Evolutionary conservation across 2,888 invertebrate species (phyloP).

Genomic region (Parascotia fuliginaria): DNA sequence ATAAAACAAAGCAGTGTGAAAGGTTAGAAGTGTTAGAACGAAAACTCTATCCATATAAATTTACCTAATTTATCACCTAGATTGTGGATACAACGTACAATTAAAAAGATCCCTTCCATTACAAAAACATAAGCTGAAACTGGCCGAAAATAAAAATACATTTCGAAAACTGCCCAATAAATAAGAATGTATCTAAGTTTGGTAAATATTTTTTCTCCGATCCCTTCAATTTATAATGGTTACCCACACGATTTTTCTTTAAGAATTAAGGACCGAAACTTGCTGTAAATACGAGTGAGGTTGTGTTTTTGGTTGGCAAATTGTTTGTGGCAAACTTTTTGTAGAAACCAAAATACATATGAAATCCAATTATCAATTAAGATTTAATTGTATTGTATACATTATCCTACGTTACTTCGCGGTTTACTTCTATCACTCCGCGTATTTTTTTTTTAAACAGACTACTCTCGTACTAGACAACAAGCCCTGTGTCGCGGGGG

Average conservation of each 20-base stretch:
- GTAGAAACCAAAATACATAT: background rate
- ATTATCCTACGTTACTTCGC: too few species aligned
- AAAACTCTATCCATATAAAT: background rate
- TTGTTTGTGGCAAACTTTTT: background rate
- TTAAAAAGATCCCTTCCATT: background rate
- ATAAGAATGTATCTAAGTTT: conserved; percentile 11
- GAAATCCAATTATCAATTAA: too few species aligned
- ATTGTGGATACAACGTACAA: background rate
- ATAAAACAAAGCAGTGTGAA: too few species aligned
- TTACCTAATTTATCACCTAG: background rate
- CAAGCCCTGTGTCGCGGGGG: too few species aligned
- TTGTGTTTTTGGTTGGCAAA: background rate
- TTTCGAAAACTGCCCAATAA: conserved; percentile 22
- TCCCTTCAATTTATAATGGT: conserved; percentile 30
- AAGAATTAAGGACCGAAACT: conserved; percentile 29
- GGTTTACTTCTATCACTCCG: too few species aligned
- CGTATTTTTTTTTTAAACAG: too few species aligned
- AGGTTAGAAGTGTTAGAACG: too few species aligned
- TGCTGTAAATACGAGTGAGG: conserved; percentile 3
- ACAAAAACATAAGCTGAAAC: background rate
- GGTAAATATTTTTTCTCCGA: conserved; percentile 22
- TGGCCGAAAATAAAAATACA: conserved; percentile 18
- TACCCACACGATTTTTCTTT: conserved; percentile 32
- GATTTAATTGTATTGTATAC: too few species aligned
- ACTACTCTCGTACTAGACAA: too few species aligned